These are phyloP conservation scores for Cryptus viduatorius DNA, from an alignment of 2,888 invertebrate genomes.

Conservation along the genomic window DNA sequence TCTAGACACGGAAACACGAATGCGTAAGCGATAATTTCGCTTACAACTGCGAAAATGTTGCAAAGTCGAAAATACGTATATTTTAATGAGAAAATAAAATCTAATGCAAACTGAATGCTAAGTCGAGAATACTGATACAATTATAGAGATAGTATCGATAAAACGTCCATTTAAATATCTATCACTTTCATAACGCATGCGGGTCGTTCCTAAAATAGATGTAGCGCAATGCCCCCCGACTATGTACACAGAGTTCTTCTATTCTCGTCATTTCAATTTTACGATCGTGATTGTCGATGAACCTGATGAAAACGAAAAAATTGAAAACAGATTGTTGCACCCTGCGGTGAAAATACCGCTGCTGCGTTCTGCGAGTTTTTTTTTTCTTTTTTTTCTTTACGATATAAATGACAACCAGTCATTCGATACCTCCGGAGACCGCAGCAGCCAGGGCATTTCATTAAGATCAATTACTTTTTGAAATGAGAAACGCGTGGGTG, in stretches of 20 bases:
- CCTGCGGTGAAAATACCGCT: not conserved
- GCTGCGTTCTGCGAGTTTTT: not conserved
- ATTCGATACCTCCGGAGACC: constrained; percentile 34
- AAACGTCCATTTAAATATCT: not conserved
- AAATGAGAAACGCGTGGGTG: constrained; percentile 50
- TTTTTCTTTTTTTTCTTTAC: not conserved
- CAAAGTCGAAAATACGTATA: not conserved
- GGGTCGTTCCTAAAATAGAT: constrained; percentile 60
- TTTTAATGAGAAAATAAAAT: not conserved
- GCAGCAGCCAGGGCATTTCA: constrained; percentile 41
- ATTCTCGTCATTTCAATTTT: constrained; percentile 59
- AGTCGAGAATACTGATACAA: not conserved
- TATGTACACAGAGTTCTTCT: constrained; percentile 41
- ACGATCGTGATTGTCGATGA: constrained; percentile 49
- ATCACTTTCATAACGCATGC: constrained; percentile 27
- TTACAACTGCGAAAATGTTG: too few relatives aligned
- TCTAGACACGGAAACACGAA: constrained; percentile 36
- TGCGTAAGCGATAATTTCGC: not conserved
- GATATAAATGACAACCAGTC: constrained; percentile 3
- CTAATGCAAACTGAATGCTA: not conserved
- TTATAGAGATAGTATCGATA: constrained; percentile 1
- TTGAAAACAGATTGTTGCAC: constrained; percentile 9
- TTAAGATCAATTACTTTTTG: constrained; percentile 57
- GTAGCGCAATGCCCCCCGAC: constrained; percentile 60
- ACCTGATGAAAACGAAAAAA: constrained; percentile 10